Evolutionary conservation across 1,140 invertebrate species (phyloP), one percentile per base, ranked within the genome.

Genomic region (Olivierus martensii): DNA sequence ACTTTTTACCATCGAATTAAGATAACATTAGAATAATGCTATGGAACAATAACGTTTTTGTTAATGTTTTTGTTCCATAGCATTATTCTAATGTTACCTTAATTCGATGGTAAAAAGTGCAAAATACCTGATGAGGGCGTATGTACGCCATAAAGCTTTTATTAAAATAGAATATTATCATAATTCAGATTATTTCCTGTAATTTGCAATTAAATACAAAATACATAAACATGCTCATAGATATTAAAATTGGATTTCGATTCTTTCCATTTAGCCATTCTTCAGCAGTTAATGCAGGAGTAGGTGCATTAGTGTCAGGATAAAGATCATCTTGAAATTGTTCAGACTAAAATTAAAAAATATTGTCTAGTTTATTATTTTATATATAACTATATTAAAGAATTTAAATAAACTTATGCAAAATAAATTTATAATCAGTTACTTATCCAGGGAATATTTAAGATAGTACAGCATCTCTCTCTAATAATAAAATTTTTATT

Each of bases 231-330:
- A 70, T 69, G 73, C 82, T 82, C 71, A 94, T 74, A 18, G 85
- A 88, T 63, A 91, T 84, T 11, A 91, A 71, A 44, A 90, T 70
- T 0, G 88, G 89, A 41, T 78, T 77, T 49, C 78, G 77, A 64
- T 89, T 89, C 59, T 83, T 78, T 3, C 90, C 90, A 62, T 73
- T 79, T 28, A 88, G 76, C 88, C 90, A 94, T 66, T 93, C 88
- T 55, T 81, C 79, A 11, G 88, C 83, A n/a, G 80, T 78, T 2
- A 94, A 67, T 5, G 86, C 81, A 1, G 90, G 84, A 52, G 79
- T 80, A 2, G 81, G 79, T 51, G 86, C 83, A 7, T 80, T 77
- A 4, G 92, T 96, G 61, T 94, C 88, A 1, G 91, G 91, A 70
- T 88, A 97, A 34, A 97, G 71, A 70, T 97, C 92, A 63, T 87